Conservation (phyloP, 2,888 invertebrate species). For the Amblyjoppa proteus region DNA sequence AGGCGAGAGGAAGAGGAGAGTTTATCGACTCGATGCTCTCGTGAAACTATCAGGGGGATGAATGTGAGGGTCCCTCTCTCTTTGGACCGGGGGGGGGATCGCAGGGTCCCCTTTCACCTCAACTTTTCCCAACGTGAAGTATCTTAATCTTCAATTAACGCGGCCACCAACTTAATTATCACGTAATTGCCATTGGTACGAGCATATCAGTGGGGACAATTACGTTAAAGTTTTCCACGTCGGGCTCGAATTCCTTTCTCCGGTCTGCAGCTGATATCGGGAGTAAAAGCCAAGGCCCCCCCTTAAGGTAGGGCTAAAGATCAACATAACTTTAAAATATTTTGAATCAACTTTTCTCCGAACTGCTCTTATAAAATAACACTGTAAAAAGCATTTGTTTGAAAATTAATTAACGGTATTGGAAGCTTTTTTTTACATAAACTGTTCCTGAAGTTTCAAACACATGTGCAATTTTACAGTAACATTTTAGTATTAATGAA, state of each 20-base stretch:
- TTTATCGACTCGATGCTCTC: conserved; percentile 60
- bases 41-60: conserved; percentile 20
- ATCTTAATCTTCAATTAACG: conserved; percentile 81
- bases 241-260: not conserved
- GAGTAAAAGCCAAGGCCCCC: not conserved
- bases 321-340: no score
- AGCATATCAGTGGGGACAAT: conserved; percentile 67
- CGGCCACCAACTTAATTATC: conserved; percentile 74
- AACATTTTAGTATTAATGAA: no score
- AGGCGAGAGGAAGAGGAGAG: conserved; percentile 13
- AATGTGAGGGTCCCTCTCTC: conserved; percentile 15
- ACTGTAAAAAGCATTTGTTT: no score
- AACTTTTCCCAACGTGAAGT: conserved; percentile 74
- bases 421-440: no score
- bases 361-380: no score
- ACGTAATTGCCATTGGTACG: conserved; percentile 78
- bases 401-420: no score
- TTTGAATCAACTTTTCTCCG: no score
- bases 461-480: no score
- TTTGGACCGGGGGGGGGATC: conserved; percentile 2
- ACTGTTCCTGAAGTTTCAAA: no score
- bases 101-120: conserved; percentile 69
- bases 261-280: not conserved
- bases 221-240: conserved; percentile 70
- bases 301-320: no score